Evolutionary conservation across 2,113 vertebrate genomes (phyloP).

Genomic region (Embiotoca jacksoni): DNA sequence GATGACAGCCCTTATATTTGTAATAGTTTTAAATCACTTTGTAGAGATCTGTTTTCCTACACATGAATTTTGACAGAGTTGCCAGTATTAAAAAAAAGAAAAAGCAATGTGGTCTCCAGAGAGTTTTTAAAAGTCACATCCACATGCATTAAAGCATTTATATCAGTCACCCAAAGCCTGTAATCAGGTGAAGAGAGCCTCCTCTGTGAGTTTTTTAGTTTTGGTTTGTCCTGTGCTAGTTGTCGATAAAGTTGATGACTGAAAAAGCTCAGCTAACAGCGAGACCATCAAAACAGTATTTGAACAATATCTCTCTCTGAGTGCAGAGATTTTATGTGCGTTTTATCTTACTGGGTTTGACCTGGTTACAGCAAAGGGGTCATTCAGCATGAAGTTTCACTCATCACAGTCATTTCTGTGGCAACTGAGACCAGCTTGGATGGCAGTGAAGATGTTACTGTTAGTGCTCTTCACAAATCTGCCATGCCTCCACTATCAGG

Average conservation of each 20-base stretch:
- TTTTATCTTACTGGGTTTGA: slow-evolving; percentile 16
- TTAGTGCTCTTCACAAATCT: slow-evolving; percentile 25
- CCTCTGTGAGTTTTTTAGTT: slow-evolving; percentile 34
- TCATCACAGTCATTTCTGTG: slow-evolving; percentile 9
- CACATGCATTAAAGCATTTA: slow-evolving; percentile 21
- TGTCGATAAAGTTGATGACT: background rate
- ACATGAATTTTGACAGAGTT: slow-evolving; percentile 29
- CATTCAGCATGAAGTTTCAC: slow-evolving; percentile 30
- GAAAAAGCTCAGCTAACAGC: background rate
- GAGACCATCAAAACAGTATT: background rate
- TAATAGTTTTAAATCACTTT: too few relatives aligned
- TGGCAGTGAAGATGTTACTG: slow-evolving; percentile 31
- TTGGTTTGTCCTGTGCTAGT: slow-evolving; percentile 15
- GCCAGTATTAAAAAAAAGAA: slow-evolving; percentile 22
- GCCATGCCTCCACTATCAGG: background rate
- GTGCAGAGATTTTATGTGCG: background rate
- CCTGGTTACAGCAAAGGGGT: background rate
- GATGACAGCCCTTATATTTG: too few relatives aligned
- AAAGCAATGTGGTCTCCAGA: background rate
- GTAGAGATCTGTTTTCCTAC: background rate
- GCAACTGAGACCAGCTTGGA: slow-evolving; percentile 17
- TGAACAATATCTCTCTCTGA: background rate
- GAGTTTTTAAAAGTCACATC: slow-evolving; percentile 21
- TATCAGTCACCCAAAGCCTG: slow-evolving; percentile 19
- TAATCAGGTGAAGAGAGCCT: slow-evolving; percentile 15